These are phyloP conservation scores for Euclidia mi DNA, from an alignment of 2,888 invertebrate genomes.

Conservation along the genomic window DNA sequence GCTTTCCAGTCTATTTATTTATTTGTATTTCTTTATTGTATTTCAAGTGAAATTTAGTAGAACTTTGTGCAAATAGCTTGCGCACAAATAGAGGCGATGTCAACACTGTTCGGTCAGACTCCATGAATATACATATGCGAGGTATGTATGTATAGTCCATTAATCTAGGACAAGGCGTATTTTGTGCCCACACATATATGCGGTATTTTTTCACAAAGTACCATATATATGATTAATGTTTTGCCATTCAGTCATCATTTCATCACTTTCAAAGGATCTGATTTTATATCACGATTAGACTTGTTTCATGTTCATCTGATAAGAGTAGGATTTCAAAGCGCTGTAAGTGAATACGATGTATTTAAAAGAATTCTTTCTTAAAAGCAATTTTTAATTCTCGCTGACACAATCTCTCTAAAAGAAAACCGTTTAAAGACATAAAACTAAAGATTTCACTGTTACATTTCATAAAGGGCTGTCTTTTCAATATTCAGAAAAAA, in stretches of 20 bases:
- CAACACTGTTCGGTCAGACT: slow-evolving; percentile 28
- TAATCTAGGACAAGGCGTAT: slow-evolving; percentile 11
- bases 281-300: background rate
- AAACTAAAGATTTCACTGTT: too few relatives aligned
- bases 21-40: too few relatives aligned
- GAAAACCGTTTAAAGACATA: too few relatives aligned
- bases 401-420: too few relatives aligned
- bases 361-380: too few relatives aligned
- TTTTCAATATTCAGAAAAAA: too few relatives aligned
- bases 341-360: too few relatives aligned
- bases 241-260: slow-evolving; percentile 37
- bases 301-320: slow-evolving; percentile 10
- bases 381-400: too few relatives aligned
- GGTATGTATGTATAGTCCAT: slow-evolving; percentile 13
- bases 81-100: slow-evolving; percentile 26
- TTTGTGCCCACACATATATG: background rate
- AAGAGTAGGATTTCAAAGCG: background rate
- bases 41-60: slow-evolving; percentile 28
- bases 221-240: slow-evolving; percentile 31
- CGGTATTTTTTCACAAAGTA: slow-evolving; percentile 2
- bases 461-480: too few relatives aligned
- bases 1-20: too few relatives aligned
- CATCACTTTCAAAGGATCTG: slow-evolving; percentile 4
- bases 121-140: slow-evolving; percentile 19
- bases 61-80: slow-evolving; percentile 37